Conservation (phyloP, 2,888 invertebrate genomes). For the Microctonus aethiopoides region DNA sequence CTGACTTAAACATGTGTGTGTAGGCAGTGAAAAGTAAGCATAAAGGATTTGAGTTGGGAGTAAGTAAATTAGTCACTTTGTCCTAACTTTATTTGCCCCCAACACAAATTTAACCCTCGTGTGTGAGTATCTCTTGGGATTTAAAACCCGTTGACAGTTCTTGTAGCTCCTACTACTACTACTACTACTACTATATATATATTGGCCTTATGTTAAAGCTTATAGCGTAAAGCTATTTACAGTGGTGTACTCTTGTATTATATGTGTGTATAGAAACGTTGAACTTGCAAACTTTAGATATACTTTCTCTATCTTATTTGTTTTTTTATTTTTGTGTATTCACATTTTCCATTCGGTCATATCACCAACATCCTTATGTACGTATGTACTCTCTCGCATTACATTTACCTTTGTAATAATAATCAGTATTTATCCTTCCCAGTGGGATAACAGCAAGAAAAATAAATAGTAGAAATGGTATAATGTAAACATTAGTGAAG, state of each 20-base stretch:
- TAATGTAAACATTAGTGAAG: constrained; percentile 20
- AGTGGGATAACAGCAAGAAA: neutral
- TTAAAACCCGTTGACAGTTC: constrained; percentile 27
- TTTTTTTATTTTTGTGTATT: constrained; percentile 1
- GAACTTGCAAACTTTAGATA: constrained; percentile 13
- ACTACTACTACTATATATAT: constrained; percentile 5
- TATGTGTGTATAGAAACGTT: neutral
- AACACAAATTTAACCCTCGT: neutral
- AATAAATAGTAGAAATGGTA: constrained; percentile 22
- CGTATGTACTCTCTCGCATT: neutral
- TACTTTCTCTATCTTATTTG: constrained; percentile 11
- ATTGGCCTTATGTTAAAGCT: neutral
- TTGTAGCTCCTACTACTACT: too few species aligned
- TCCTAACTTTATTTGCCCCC: constrained; percentile 1
- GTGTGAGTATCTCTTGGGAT: constrained; percentile 26
- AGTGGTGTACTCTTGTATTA: neutral
- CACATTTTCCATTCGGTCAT: neutral
- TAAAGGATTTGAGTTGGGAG: constrained; percentile 15
- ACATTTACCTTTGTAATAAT: constrained; percentile 15
- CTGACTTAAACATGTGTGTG: too few species aligned
- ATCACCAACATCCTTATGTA: neutral
- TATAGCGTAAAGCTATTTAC: constrained; percentile 15
- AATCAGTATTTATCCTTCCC: constrained; percentile 31
- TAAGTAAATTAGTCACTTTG: constrained; percentile 27
- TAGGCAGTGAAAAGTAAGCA: too few species aligned